Evolutionary conservation across 2,113 vertebrate species (phyloP), one percentile per base, ranked within the genome.

Genomic region (Trinectes maculatus): DNA sequence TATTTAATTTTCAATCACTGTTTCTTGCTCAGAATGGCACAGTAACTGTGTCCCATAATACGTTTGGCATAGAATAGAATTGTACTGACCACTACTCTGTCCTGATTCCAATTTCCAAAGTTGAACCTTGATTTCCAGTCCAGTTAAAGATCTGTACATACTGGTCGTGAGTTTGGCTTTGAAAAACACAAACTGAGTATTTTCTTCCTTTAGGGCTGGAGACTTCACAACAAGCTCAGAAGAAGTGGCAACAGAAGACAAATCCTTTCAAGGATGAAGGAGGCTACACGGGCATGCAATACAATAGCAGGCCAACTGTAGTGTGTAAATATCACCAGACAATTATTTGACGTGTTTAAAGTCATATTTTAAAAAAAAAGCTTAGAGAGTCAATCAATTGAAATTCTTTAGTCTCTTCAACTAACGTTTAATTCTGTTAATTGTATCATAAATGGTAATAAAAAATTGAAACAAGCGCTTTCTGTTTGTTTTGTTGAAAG

Each of bases 151-250:
- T 46, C 16, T 3, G 4, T 39, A 11, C 15, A 36, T 4, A 42
- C 5, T 28, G 8, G 4, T 31, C 18, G 15, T 29, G 39, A 37
- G 22, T 22, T 73, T 8, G 28, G 18, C 9, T 26, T 11, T 26
- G n/a, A 12, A 18, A 16, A 36, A 47, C 13, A 26, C 9, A 19
- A 31, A 31, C 12, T 33, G 13, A 49, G 5, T 48, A 1, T 52
- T 61, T 18, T 57, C 26, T 60, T 83, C 48, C n/a, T 26, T 19
- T 71, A 92, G 92, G 85, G 44, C 55, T 51, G 69, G 77, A 70
- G 74, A 88, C 46, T 74, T 63, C 22, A 65, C 51, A 44, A 24
- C 29, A 42, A 79, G 71, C 47, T 85, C 66, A 53, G 65, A 79
- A 54, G 80, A 82, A 58, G 48, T 64, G 25, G 71, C 77, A 36